phyloP scores from a whole-genome alignment of 2,797 vertebrate species.

The Monodelphis domestica region DNA sequence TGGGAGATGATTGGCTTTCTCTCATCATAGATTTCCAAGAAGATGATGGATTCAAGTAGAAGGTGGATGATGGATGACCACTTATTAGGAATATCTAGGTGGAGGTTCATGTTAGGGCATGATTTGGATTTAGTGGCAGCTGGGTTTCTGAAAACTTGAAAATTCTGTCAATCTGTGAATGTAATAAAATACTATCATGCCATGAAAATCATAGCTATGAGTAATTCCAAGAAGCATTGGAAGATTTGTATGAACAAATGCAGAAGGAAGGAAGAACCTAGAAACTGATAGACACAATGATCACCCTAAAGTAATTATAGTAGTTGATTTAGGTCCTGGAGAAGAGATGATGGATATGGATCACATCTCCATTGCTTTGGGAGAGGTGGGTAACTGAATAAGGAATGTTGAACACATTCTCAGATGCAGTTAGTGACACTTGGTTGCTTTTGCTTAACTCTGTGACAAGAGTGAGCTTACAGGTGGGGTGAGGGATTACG shows the following conservation, averaged over 20 bases:
- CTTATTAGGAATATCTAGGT: background rate
- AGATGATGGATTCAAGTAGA: too few relatives aligned
- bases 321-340: too few relatives aligned
- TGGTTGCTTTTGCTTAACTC: too few relatives aligned
- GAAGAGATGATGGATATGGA: too few relatives aligned
- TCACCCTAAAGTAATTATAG: too few relatives aligned
- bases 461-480: too few relatives aligned
- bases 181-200: background rate
- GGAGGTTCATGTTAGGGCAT: background rate
- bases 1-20: background rate
- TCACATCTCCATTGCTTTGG: too few relatives aligned
- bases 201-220: background rate
- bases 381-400: too few relatives aligned
- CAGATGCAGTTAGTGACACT: too few relatives aligned
- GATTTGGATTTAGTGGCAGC: too few relatives aligned
- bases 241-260: background rate
- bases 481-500: too few relatives aligned
- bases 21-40: background rate
- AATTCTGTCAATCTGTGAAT: background rate
- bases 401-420: too few relatives aligned
- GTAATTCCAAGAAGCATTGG: background rate
- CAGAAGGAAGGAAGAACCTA: background rate
- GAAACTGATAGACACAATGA: background rate
- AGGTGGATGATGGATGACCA: background rate
- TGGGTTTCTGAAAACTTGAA: background rate